A percentile compares a stretch with the other conserved stretches of the same genome.
Evolutionary conservation across 2,888 invertebrate species (phyloP).

Genomic region (Chromoteleia sp.): DNA sequence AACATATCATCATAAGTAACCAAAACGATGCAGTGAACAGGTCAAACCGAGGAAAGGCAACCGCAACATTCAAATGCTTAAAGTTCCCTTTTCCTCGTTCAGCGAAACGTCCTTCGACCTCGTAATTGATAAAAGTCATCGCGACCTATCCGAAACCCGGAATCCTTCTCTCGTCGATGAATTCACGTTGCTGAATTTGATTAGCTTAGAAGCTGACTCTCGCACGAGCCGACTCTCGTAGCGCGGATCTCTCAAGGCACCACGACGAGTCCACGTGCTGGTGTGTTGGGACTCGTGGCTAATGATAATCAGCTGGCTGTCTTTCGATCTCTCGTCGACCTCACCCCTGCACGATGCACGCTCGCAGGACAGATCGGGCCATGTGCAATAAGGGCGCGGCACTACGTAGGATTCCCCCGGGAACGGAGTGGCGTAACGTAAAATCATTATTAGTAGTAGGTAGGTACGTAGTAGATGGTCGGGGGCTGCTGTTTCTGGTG

Average conservation of each 20-base stretch:
- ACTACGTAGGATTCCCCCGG: conserved; percentile 83
- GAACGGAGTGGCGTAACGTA: conserved; percentile 84
- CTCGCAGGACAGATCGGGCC: conserved; percentile 77
- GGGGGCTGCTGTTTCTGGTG: conserved; percentile 75
- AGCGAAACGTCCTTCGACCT: neutral
- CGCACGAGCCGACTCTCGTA: conserved; percentile 18
- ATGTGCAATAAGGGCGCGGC: conserved; percentile 85
- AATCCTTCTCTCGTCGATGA: neutral
- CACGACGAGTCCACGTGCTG: conserved; percentile 66
- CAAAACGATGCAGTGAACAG: too few species aligned
- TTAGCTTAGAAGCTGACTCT: conserved; percentile 23
- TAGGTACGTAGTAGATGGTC: conserved; percentile 72
- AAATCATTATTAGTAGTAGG: conserved; percentile 84
- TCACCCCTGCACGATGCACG: conserved; percentile 68
- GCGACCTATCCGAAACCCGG: neutral
- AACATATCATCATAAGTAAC: too few species aligned
- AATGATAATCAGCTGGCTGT: conserved; percentile 82
- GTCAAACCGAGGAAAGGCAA: too few species aligned
- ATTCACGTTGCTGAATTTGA: conserved; percentile 24
- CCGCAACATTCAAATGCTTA: too few species aligned
- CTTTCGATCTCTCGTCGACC: conserved; percentile 66
- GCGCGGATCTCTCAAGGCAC: conserved; percentile 7
- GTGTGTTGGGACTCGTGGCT: conserved; percentile 78
- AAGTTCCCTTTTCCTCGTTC: too few species aligned
- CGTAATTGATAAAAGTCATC: neutral